Percentiles rank a stretch among this genome's conserved stretches.
Conservation (phyloP, 2,113 vertebrate genomes). For the Microcebus lehilahytsara region DNA sequence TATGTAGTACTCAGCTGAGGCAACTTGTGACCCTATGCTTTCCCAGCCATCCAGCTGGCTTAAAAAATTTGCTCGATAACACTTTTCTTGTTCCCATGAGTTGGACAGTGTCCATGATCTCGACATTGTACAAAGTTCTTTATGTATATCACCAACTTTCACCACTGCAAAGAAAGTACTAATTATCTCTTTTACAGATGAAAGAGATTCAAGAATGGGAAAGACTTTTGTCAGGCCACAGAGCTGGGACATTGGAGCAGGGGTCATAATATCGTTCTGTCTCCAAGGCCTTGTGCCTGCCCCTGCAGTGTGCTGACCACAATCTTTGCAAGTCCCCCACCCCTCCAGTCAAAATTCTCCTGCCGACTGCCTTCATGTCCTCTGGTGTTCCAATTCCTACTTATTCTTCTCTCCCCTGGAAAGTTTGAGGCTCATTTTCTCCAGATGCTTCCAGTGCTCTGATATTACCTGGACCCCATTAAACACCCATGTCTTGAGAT, state of each 20-base stretch:
- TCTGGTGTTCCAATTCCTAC: background rate
- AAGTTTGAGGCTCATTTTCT: background rate
- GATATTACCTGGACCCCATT: background rate
- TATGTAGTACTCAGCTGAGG: background rate
- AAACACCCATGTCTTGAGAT: background rate
- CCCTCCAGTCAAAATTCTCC: background rate
- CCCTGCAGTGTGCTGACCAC: fast-evolving
- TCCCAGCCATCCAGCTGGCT: background rate
- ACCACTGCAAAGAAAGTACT: background rate
- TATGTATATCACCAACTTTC: background rate
- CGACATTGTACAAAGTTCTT: background rate
- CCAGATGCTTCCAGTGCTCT: background rate
- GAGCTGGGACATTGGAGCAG: fast-evolving
- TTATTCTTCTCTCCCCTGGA: background rate
- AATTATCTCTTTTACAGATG: background rate
- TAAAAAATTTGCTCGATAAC: background rate
- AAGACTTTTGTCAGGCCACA: too few relatives aligned
- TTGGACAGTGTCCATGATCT: background rate
- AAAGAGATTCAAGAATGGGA: background rate
- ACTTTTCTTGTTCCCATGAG: background rate
- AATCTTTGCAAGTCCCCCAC: background rate
- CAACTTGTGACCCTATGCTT: background rate
- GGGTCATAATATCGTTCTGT: too few relatives aligned
- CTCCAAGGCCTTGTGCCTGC: too few relatives aligned
- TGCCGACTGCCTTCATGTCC: background rate